Evolutionary conservation across 92 coral and sea anemone genomes (phyloP).

Genomic region (Porites cylindrica): DNA sequence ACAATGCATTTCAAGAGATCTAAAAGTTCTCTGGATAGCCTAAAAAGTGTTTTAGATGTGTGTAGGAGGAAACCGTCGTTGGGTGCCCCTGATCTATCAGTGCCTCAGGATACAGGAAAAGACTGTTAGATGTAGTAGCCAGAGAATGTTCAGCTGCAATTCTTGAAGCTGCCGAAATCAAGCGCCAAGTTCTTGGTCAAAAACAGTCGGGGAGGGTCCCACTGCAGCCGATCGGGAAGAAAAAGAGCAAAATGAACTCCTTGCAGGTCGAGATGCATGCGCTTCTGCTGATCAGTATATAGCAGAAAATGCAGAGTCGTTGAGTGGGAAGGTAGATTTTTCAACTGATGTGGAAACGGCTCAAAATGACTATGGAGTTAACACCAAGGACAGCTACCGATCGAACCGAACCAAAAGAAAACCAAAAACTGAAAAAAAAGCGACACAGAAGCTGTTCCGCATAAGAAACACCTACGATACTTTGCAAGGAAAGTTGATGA

Average conservation of each 20-base stretch:
- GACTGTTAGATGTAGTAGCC: constrained; percentile 43
- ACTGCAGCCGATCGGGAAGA: constrained; percentile 31
- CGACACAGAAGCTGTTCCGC: constrained; percentile 7
- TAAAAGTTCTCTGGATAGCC: too few species aligned
- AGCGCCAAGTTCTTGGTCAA: constrained; percentile 19
- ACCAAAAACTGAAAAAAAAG: not conserved
- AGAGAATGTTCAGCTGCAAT: constrained; percentile 39
- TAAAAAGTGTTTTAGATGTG: too few species aligned
- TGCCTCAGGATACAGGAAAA: constrained; percentile 18
- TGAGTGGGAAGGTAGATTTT: constrained; percentile 12
- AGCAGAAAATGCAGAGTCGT: constrained; percentile 7
- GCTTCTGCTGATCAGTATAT: not conserved
- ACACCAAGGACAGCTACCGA: constrained; percentile 49
- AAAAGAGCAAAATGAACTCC: not conserved
- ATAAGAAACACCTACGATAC: constrained; percentile 9
- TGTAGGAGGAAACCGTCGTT: too few species aligned
- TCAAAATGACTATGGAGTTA: constrained; percentile 28
- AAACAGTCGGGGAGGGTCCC: constrained; percentile 37
- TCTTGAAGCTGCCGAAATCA: constrained; percentile 37
- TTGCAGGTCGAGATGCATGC: not conserved
- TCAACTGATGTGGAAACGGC: constrained; percentile 26
- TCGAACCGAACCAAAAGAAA: constrained; percentile 36
- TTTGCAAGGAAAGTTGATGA: constrained; percentile 41
- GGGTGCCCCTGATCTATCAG: too few species aligned
- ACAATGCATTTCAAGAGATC: too few species aligned